Evolutionary conservation across 2,888 invertebrate genomes (phyloP).

Genomic region (Drosophila longiperda): DNA sequence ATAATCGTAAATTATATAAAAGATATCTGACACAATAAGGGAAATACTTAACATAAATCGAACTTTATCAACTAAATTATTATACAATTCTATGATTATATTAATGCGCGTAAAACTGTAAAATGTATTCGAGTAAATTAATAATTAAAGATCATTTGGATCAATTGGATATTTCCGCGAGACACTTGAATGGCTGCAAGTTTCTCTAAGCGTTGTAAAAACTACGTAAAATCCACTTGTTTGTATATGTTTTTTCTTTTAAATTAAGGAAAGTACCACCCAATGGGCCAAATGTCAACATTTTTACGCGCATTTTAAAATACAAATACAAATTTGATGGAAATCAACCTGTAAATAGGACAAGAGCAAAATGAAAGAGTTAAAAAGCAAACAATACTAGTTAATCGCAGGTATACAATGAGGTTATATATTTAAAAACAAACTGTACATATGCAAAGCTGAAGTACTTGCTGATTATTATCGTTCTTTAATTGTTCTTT

Average conservation of each 20-base stretch:
- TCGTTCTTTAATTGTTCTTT: slow-evolving; percentile 51
- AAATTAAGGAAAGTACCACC: neutral
- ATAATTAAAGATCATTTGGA: slow-evolving; percentile 42
- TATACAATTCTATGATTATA: slow-evolving; percentile 8
- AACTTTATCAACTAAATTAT: slow-evolving; percentile 16
- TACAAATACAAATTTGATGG: neutral
- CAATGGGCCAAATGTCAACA: slow-evolving; percentile 3
- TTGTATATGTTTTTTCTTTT: slow-evolving; percentile 5
- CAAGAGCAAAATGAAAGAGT: slow-evolving; percentile 37
- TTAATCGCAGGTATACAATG: slow-evolving; percentile 80
- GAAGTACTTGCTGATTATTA: slow-evolving; percentile 82
- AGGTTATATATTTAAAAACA: slow-evolving; percentile 52
- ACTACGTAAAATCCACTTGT: slow-evolving; percentile 71
- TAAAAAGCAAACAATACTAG: slow-evolving; percentile 66
- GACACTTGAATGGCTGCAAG: slow-evolving; percentile 85
- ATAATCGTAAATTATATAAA: slow-evolving; percentile 23
- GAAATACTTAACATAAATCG: slow-evolving; percentile 56
- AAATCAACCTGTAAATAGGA: slow-evolving; percentile 33
- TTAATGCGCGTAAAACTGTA: slow-evolving; percentile 47
- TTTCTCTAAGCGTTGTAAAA: slow-evolving; percentile 71
- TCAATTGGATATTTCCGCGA: slow-evolving; percentile 71
- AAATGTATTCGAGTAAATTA: neutral
- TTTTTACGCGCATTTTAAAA: slow-evolving; percentile 56
- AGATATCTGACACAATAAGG: slow-evolving; percentile 81
- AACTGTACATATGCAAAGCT: slow-evolving; percentile 78